Evolutionary conservation across 2,888 invertebrate species (phyloP), one percentile per base, ranked within the genome.

Genomic region (Parnassius apollo): DNA sequence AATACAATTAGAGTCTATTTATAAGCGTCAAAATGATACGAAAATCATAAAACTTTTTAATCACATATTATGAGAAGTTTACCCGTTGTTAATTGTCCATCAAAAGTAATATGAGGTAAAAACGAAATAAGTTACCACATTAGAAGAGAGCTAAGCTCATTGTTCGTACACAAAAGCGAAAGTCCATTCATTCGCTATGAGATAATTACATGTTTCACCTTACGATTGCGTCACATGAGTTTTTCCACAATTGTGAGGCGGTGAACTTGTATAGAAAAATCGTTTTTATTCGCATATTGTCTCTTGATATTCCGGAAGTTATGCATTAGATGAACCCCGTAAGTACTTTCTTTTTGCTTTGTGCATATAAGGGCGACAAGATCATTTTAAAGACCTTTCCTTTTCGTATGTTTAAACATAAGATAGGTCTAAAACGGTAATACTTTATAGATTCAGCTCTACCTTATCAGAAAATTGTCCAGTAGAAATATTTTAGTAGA

Each of bases 91-190:
- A 69, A 70, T 70, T 67, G 58, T 62, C 61, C 65, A 66, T 69
- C 68, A 75, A 70, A 72, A 69, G 75, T 66, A 70, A 84, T 81
- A 82, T 83, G 58, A 75, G 71, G 80, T 81, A 85, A 86, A 86
- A 86, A 85, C 74, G 63, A 75, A 73, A 80, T 76, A 78, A 70
- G 71, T 83, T 83, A 83, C 81, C 80, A 80, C 86, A 80, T 76
- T 78, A 79, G 81, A 82, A 80, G 82, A 84, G 82, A 81, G 83
- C 78, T 77, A 72, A 74, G 75, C 72, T 75, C 86, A 91, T 90
- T 91, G 91, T 90, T 85, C 78, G 69, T 82, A 81, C 75, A 90
- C 88, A 90, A 91, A 90, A 90, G 91, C 87, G 91, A 91, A 91
- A 91, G 91, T 88, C 85, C 83, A 85, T 83, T 86, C 85, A 85